Conservation (phyloP, 2,113 vertebrate genomes). For the Willisornis vidua region DNA sequence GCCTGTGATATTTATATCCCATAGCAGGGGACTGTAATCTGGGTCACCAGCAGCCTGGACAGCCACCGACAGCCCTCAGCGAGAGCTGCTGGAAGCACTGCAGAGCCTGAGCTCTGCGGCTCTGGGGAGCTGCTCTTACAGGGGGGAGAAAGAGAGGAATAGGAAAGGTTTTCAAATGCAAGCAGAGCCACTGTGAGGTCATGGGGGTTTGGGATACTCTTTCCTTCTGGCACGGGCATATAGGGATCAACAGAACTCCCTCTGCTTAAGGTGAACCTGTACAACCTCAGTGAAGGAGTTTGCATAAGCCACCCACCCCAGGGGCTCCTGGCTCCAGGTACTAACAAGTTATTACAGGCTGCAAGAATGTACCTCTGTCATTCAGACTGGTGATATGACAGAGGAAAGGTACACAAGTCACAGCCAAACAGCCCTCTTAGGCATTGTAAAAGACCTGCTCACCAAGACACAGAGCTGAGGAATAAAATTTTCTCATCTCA, state of each 20-base stretch:
- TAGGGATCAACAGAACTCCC: neutral
- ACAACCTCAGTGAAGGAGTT: neutral
- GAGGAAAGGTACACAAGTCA: neutral
- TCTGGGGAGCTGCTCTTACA: neutral
- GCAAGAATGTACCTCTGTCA: neutral
- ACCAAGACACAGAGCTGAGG: neutral
- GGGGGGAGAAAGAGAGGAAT: neutral
- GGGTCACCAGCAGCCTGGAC: constrained; percentile 11
- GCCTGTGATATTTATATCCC: neutral
- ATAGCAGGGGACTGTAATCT: neutral
- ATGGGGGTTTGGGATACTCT: neutral
- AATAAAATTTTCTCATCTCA: neutral
- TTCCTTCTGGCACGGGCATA: neutral
- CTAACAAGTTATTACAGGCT: neutral
- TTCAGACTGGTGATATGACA: neutral
- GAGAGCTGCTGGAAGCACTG: neutral
- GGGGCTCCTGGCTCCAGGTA: neutral
- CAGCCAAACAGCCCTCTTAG: neutral
- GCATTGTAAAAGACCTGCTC: neutral
- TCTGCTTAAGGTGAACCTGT: neutral
- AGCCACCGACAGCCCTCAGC: neutral
- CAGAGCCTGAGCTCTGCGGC: accelerated
- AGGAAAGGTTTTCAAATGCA: neutral
- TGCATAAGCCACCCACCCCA: neutral
- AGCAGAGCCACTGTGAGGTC: neutral